Evolutionary conservation across 2,888 invertebrate species (phyloP).

Genomic region (Phymatocera aterrima): DNA sequence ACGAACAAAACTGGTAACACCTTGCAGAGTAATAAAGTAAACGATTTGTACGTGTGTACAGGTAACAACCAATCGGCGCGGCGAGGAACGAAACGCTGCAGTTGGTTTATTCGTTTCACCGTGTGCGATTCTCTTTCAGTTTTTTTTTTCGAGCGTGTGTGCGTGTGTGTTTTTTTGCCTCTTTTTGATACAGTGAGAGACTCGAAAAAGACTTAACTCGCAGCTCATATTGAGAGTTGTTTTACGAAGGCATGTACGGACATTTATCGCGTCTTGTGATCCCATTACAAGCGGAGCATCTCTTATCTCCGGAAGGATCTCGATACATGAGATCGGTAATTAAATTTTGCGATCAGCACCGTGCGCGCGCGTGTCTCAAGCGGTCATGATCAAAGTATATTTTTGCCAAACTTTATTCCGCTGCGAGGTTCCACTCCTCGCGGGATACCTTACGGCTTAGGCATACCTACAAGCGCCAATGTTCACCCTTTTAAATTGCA

Average conservation of each 20-base stretch:
- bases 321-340: constrained; percentile 49
- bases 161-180: neutral
- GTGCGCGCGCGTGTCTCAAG: constrained; percentile 20
- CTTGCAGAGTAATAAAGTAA: neutral
- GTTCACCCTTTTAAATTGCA: constrained; percentile 31
- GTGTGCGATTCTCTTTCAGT: neutral
- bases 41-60: neutral
- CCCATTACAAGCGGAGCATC: constrained; percentile 46
- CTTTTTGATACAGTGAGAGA: neutral
- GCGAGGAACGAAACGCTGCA: neutral
- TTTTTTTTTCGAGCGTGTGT: neutral
- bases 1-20: neutral
- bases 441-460: neutral
- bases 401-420: neutral
- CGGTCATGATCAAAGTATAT: constrained; percentile 25
- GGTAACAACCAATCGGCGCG: neutral
- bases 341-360: constrained; percentile 46
- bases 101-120: neutral
- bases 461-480: constrained; percentile 12
- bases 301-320: constrained; percentile 47
- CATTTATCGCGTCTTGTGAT: constrained; percentile 34
- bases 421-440: neutral
- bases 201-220: constrained; percentile 12
- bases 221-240: constrained; percentile 15
- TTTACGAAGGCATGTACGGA: constrained; percentile 25